phyloP scores from a whole-genome alignment of 2,113 vertebrate genomes.

The Cyprinus carpio region DNA sequence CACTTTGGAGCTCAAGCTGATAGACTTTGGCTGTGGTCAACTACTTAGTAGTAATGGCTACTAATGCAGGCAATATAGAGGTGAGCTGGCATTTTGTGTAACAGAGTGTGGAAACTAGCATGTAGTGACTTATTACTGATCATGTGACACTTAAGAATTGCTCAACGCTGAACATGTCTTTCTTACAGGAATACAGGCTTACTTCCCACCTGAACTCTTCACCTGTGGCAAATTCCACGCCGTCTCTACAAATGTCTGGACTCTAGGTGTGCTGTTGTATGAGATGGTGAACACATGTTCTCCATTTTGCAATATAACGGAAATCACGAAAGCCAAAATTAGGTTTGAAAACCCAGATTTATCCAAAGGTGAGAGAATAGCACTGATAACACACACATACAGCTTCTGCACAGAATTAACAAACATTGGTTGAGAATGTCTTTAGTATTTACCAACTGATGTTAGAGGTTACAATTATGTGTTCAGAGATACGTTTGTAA shows the following conservation, averaged over 20 bases:
- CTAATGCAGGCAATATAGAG: neutral
- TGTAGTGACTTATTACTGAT: neutral
- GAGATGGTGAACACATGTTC: neutral
- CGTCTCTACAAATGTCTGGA: neutral
- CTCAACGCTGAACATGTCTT: neutral
- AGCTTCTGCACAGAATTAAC: no score
- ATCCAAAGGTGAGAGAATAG: neutral
- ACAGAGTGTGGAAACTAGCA: neutral
- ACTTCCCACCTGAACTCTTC: neutral
- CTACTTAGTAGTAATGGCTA: neutral
- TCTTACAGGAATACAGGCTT: neutral
- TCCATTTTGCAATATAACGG: neutral
- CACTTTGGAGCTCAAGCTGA: neutral
- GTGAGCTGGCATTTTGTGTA: neutral
- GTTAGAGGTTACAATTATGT: neutral
- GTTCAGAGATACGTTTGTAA: no score
- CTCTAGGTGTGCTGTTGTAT: neutral
- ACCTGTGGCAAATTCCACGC: neutral
- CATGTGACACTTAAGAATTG: neutral
- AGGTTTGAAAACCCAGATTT: neutral
- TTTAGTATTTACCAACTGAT: neutral
- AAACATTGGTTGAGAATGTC: no score
- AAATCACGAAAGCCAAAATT: neutral
- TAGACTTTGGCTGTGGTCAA: slow-evolving; percentile 1
- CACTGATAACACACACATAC: neutral